Evolutionary conservation across 2,113 vertebrate genomes (phyloP).

Genomic region (Oreamnos americanus): DNA sequence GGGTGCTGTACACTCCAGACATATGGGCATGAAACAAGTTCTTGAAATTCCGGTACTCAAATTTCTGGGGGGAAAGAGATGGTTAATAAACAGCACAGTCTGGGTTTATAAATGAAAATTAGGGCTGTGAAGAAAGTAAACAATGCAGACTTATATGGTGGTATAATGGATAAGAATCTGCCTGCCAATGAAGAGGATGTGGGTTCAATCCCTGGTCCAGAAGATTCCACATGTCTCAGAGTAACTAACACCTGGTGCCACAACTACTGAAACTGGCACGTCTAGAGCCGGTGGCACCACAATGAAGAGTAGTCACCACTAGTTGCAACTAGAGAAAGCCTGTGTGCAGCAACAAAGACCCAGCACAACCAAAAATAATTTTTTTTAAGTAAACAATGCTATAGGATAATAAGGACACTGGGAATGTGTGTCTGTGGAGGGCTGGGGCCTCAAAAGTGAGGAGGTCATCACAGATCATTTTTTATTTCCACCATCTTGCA

Average conservation of each 20-base stretch:
- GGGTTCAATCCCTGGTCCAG: background rate
- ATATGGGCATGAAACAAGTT: background rate
- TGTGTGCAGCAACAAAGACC: background rate
- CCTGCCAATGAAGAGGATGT: background rate
- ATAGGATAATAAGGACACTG: background rate
- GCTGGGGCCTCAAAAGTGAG: background rate
- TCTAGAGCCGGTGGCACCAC: background rate
- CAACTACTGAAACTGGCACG: accelerated
- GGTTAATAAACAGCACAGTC: background rate
- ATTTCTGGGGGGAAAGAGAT: background rate
- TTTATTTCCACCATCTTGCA: background rate
- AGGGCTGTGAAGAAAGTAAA: background rate
- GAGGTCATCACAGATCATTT: background rate
- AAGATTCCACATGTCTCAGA: background rate
- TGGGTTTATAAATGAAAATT: background rate
- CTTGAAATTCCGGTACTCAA: background rate
- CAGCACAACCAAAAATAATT: background rate
- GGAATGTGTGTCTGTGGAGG: background rate
- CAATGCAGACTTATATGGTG: background rate
- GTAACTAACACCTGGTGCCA: background rate
- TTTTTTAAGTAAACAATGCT: background rate
- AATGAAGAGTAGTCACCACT: background rate
- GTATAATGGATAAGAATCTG: background rate
- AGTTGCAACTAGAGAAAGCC: background rate
- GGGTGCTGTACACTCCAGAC: background rate